Conservation (phyloP, 2,888 invertebrate species). For the Troides oblongomaculatus region DNA sequence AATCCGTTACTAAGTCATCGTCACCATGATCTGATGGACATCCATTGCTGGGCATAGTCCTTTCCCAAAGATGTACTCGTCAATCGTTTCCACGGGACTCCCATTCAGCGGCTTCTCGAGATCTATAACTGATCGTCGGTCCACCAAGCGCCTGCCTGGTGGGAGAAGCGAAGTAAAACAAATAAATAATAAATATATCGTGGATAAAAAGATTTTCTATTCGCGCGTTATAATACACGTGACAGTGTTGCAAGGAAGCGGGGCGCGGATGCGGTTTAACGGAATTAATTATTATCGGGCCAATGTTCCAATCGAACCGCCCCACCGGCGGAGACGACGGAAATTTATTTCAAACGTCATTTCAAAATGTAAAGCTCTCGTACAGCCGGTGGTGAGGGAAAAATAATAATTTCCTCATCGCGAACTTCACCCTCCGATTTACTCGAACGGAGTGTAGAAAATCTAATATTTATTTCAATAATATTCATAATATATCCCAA, state of each 20-base stretch:
- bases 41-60: too few relatives aligned
- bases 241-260: constrained; percentile 32
- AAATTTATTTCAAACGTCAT: constrained; percentile 76
- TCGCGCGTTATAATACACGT: neutral
- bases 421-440: constrained; percentile 16
- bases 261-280: constrained; percentile 46
- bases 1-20: too few relatives aligned
- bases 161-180: too few relatives aligned
- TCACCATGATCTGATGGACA: too few relatives aligned
- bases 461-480: constrained; percentile 1
- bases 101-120: too few relatives aligned
- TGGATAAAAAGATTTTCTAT: neutral
- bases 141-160: too few relatives aligned
- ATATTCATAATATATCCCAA: neutral
- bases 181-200: neutral
- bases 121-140: too few relatives aligned
- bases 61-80: too few relatives aligned
- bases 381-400: constrained; percentile 43
- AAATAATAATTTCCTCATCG: constrained; percentile 61
- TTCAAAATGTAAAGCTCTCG: constrained; percentile 61
- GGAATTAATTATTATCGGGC: constrained; percentile 73
- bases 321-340: constrained; percentile 48
- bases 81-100: too few relatives aligned
- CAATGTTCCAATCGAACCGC: constrained; percentile 73
- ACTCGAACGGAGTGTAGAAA: constrained; percentile 2